These are phyloP conservation scores for Acrocephalus scirpaceus DNA, from an alignment of 2,797 vertebrate genomes.

Conservation along the genomic window DNA sequence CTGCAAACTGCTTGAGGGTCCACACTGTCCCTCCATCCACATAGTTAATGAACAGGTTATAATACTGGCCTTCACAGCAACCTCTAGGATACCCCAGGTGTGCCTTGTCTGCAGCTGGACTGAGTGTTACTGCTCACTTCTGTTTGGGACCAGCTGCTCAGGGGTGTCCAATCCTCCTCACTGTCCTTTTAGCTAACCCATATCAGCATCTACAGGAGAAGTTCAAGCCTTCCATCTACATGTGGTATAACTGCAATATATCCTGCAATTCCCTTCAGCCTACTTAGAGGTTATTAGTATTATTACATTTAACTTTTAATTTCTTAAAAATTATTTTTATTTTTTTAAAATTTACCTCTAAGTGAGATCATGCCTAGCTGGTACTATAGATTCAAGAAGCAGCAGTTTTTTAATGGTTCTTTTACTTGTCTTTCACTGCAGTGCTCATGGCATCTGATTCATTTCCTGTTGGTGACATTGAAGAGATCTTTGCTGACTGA, in stretches of 20 bases:
- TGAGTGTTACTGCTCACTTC: neutral
- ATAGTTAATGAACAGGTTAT: neutral
- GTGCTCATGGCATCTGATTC: neutral
- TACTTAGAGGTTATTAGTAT: neutral
- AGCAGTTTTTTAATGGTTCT: neutral
- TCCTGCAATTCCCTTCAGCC: neutral
- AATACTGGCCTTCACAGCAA: neutral
- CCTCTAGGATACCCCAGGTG: too few relatives aligned
- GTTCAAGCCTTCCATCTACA: neutral
- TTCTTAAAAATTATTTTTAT: neutral
- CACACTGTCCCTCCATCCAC: neutral
- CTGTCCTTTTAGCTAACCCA: neutral
- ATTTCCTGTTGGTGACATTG: neutral
- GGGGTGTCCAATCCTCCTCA: rapidly evolving
- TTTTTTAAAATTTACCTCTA: too few relatives aligned
- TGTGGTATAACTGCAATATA: neutral
- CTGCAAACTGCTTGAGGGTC: neutral
- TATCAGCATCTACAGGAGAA: neutral
- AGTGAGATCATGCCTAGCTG: neutral
- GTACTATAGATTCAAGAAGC: neutral
- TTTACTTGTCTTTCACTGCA: neutral
- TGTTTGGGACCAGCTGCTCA: neutral
- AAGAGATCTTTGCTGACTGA: neutral
- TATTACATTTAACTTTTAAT: neutral
- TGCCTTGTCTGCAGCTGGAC: neutral